Base-by-base conservation (phyloP, 2,888 invertebrate species). In the Erebia ligea region DNA sequence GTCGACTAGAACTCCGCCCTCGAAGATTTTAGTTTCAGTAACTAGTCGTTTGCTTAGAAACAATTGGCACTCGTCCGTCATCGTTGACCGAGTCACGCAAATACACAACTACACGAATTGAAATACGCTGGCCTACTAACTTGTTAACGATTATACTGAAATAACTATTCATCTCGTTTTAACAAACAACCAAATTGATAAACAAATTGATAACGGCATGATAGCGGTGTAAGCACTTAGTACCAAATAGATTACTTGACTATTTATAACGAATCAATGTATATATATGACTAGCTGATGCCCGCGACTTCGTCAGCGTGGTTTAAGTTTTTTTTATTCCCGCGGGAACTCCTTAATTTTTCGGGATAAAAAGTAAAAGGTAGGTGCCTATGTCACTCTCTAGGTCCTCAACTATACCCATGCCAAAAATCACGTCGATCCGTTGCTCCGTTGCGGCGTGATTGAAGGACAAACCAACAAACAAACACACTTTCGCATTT, bases 1-100 rank as follows among this genome's bases (percentile, higher is more conserved):
- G 67, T 93, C 86, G 25, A 95, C 94, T 50, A 96, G 84, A 74
- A 96, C 93, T 40, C 95, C 95, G 57, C 95, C 96, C 73, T 94
- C 91, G 17, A 92, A 80, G 64, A 95, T 90, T 59, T 86, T 88
- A 69, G 88, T 86, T 75, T 94, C 91, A 64, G 95, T 88, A 66
- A 94, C 94, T 50, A 96, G 88, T 69, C 85, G 86, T 75, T 80
- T 86, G 76, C 94, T 93, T 75, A 93, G 76, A 88, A 93, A 94
- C 79, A 94, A 81, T 77, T 90, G 87, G 72, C 84, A 84, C 69
- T 81, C 77, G 72, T 78, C 78, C 78, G 85, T 84, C 84, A 84
- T 86, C 71, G 78, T 78, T 79, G 77, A 77, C 75, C 63, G 73
- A 72, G 62, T 68, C 68, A 68, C 67, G 21, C 56, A 42, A 54